Base-by-base conservation (phyloP, 2,888 invertebrate species). In the Thera obeliscata region DNA sequence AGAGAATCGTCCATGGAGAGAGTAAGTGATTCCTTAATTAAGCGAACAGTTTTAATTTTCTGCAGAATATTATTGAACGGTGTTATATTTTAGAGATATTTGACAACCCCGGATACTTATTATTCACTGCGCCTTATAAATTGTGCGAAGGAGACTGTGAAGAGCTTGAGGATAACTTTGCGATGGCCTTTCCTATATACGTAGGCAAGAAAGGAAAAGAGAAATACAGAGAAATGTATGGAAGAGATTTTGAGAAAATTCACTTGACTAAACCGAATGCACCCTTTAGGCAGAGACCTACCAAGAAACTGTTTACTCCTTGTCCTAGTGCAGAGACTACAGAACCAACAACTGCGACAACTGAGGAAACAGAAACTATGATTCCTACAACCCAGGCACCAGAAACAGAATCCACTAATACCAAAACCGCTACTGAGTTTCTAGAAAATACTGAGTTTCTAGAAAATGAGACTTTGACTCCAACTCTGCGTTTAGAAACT, bases 111-210 rank as follows among this genome's bases (percentile, higher is more conserved):
- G 81, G 75, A 59, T 74, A 81, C 50, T 78, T 91, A 69, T 67
- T 85, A 67, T 92, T 92, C 70, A 91, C 91, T 59, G 91, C 91
- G 35, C 91, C 91, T 9, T 90, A 84, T 73, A 88, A 78, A 78
- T 72, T 91, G 9, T 88, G 87, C 72, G 80, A 85, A 9, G 86
- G 86, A 12, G 84, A 80, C 38, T 86, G 84, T 67, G 77, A 80
- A 46, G 69, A 48, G 2, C 71, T 72, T 11, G 61, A 59, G 0
- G 71, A 71, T 6, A 86, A 87, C 56, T 79, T 86, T 7, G 70
- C 68, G 2, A 75, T 91, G 72, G 72, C 73, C 7, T 92, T 92
- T 66, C 92, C 92, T 5, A 65, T 91, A 1, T 86, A 80, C 56
- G 54, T 90, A 11, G 90, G 89, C 7, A 76, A 71, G 1, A 75